Evolutionary conservation across 2,888 invertebrate genomes (phyloP).

Genomic region (Xanthia icteritia): DNA sequence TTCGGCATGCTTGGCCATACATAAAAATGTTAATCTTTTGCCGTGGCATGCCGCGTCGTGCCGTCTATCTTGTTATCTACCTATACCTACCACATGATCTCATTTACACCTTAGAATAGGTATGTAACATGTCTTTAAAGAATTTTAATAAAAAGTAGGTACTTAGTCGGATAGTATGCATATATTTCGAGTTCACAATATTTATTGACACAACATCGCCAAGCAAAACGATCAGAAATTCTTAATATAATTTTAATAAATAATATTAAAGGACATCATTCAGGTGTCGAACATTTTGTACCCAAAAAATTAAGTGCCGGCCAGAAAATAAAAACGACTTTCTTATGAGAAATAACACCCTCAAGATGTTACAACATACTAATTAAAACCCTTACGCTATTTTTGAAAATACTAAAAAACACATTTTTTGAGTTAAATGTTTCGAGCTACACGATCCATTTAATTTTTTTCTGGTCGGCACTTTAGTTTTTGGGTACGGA

Average conservation of each 20-base stretch:
- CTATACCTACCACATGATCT: not conserved
- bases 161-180: slow-evolving; percentile 63
- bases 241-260: not conserved
- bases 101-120: not conserved
- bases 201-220: slow-evolving; percentile 73
- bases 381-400: too few species aligned
- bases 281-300: too few species aligned
- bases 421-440: too few species aligned
- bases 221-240: slow-evolving; percentile 72
- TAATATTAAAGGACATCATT: too few species aligned
- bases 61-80: not conserved
- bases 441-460: too few species aligned
- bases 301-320: too few species aligned
- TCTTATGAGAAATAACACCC: too few species aligned
- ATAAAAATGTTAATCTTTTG: not conserved
- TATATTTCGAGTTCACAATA: slow-evolving; percentile 77
- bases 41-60: not conserved
- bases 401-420: too few species aligned
- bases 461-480: too few species aligned
- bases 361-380: too few species aligned
- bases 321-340: too few species aligned
- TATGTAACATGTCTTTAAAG: not conserved
- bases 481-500: too few species aligned
- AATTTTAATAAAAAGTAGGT: slow-evolving; percentile 43
- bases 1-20: not conserved